Percentiles rank a stretch among this genome's conserved stretches.
These are phyloP conservation scores for Graptemys geographica DNA, from an alignment of 2,797 vertebrate genomes.

Conservation along the genomic window DNA sequence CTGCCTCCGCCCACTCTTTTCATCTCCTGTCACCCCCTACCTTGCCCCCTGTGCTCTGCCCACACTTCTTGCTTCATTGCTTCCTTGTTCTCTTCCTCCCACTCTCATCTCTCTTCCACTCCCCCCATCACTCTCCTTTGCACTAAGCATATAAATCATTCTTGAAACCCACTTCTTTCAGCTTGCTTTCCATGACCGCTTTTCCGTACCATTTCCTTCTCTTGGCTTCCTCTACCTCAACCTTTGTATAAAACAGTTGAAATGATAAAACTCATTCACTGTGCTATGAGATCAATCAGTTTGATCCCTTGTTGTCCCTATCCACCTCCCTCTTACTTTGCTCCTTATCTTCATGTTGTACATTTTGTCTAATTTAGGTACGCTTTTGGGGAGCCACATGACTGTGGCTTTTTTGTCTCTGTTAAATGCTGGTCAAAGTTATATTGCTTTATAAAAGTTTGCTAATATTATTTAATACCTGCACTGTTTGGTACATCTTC, in stretches of 20 bases:
- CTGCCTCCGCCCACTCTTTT: not conserved
- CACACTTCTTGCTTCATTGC: not conserved
- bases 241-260: not conserved
- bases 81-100: fast-evolving
- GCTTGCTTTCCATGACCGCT: not conserved
- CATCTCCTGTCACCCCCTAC: not conserved
- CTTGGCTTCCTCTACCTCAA: not conserved
- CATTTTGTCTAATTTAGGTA: not conserved
- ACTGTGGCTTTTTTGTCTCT: not conserved
- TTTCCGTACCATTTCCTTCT: not conserved
- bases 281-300: not conserved
- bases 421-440: not conserved
- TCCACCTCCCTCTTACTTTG: fast-evolving
- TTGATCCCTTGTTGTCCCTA: not conserved
- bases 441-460: not conserved
- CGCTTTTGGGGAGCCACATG: not conserved
- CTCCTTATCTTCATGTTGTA: not conserved
- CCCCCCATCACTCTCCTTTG: not conserved
- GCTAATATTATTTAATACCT: not conserved
- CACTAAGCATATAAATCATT: not conserved
- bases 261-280: not conserved
- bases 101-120: not conserved
- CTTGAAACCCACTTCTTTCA: not conserved
- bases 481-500: not conserved
- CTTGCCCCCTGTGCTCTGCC: not conserved